Percentiles rank a stretch among this genome's conserved stretches.
Conservation (phyloP, 64 coral and sea anemone species). For the Catalaphyllia jardinei region DNA sequence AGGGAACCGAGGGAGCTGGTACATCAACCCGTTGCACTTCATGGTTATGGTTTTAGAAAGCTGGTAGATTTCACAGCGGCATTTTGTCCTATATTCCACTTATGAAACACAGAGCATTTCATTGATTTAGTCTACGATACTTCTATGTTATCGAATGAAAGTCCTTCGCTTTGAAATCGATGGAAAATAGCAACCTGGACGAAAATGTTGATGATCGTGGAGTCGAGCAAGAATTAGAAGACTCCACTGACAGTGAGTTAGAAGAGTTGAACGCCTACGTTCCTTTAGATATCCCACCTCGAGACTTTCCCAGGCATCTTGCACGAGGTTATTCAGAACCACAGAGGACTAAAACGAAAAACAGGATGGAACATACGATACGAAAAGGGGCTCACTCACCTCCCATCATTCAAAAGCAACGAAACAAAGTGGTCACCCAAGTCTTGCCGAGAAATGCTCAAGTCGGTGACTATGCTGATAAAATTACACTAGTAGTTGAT, state of each 20-base stretch:
- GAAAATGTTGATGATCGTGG: conserved; percentile 67
- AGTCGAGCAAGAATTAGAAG: conserved; percentile 61
- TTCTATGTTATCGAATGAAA: conserved; percentile 33
- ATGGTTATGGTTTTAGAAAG: background rate
- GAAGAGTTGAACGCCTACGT: conserved; percentile 74
- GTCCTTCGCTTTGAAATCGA: conserved; percentile 11
- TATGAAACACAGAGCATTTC: background rate
- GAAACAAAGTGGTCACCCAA: conserved; percentile 69
- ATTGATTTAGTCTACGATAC: background rate
- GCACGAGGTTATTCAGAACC: conserved; percentile 59
- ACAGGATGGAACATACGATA: conserved; percentile 17
- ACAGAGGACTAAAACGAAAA: conserved; percentile 20
- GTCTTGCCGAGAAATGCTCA: conserved; percentile 66
- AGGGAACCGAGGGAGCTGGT: background rate
- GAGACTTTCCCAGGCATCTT: conserved; percentile 80
- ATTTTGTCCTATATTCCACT: background rate
- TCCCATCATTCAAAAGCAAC: conserved; percentile 45
- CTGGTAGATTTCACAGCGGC: too few species aligned
- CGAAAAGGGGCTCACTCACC: conserved; percentile 6
- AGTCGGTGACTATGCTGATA: conserved; percentile 49
- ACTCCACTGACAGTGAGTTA: conserved; percentile 88
- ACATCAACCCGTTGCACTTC: background rate
- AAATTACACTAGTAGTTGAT: conserved; percentile 93
- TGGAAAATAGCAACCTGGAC: conserved; percentile 50
- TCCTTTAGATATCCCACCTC: conserved; percentile 86